phyloP scores from a whole-genome alignment of 2,113 vertebrate species.

The Caranx melampygus region DNA sequence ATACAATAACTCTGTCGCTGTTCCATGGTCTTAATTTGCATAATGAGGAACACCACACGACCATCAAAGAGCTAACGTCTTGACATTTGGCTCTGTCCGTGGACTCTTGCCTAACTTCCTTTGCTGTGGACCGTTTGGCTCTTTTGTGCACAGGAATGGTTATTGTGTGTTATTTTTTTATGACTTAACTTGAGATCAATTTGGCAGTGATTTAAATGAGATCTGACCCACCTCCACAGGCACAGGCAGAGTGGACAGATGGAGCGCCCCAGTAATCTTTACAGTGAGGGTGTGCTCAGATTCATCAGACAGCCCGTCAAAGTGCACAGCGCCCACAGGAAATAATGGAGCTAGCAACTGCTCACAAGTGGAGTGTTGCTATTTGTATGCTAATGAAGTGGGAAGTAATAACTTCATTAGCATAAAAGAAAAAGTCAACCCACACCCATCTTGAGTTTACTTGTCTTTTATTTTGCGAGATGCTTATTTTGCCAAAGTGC shows the following conservation, averaged over 20 bases:
- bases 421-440: slow-evolving; percentile 45
- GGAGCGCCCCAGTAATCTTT: slow-evolving; percentile 65
- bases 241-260: slow-evolving; percentile 67
- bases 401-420: slow-evolving; percentile 60
- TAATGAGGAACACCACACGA: slow-evolving; percentile 14
- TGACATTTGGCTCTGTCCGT: slow-evolving; percentile 38
- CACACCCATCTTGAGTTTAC: slow-evolving; percentile 26
- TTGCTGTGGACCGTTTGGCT: slow-evolving; percentile 18
- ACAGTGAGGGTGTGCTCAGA: slow-evolving; percentile 52
- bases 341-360: slow-evolving; percentile 57
- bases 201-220: slow-evolving; percentile 65
- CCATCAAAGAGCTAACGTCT: slow-evolving; percentile 23
- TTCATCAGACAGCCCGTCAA: slow-evolving; percentile 67
- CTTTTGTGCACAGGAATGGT: slow-evolving; percentile 16
- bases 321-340: slow-evolving; percentile 44
- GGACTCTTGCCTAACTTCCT: slow-evolving; percentile 11
- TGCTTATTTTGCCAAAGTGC: slow-evolving; percentile 15
- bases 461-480: slow-evolving; percentile 36
- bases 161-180: slow-evolving; percentile 7
- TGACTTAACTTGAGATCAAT: slow-evolving; percentile 53
- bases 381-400: slow-evolving; percentile 75
- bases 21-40: slow-evolving; percentile 23
- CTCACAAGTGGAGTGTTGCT: slow-evolving; percentile 60
- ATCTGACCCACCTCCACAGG: slow-evolving; percentile 50
- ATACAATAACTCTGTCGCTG: slow-evolving; percentile 2